Evolutionary conservation across 2,113 vertebrate genomes (phyloP).

Genomic region (Rattus norvegicus): GRCr8 NC_086020.1:33171001-33171500

Average conservation of each 20-base stretch:
- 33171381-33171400: too few relatives aligned
- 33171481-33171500: too few relatives aligned
- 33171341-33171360: neutral
- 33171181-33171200: neutral
- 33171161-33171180: neutral
- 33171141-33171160: neutral
- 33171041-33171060: neutral
- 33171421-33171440: too few relatives aligned
- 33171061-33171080: neutral
- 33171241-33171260: neutral
- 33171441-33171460: too few relatives aligned
- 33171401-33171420: too few relatives aligned
- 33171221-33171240: neutral
- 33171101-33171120: neutral
- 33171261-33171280: neutral
- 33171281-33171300: neutral
- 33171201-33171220: neutral
- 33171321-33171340: neutral
- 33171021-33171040: neutral
- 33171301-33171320: neutral
- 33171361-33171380: too few relatives aligned
- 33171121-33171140: neutral
- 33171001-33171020: neutral
- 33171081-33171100: neutral
- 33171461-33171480: too few relatives aligned